phyloP scores from a whole-genome alignment of 2,797 vertebrate species.

The Carduelis carduelis region DNA sequence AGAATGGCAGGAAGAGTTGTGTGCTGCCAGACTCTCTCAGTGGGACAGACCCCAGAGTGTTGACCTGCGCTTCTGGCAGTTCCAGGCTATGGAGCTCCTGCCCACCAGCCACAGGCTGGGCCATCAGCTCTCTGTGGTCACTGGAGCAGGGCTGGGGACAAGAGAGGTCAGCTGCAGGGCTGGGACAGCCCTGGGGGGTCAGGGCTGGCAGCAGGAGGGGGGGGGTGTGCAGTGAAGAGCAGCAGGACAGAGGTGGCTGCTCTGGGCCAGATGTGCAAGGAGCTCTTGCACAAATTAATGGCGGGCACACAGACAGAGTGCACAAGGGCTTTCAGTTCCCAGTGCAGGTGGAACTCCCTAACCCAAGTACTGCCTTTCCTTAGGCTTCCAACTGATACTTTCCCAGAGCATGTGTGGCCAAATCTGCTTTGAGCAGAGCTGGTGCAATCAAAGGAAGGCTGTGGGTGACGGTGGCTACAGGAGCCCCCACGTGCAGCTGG shows the following conservation, averaged over 20 bases:
- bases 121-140: neutral
- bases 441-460: neutral
- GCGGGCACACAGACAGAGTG: too few species aligned
- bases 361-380: neutral
- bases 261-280: neutral
- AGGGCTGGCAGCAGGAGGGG: neutral
- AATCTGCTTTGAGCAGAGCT: neutral
- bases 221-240: neutral
- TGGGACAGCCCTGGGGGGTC: neutral
- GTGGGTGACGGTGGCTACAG: neutral
- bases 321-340: neutral
- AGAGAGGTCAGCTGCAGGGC: neutral
- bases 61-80: neutral
- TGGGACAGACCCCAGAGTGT: neutral
- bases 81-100: neutral
- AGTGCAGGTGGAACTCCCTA: neutral
- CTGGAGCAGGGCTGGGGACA: neutral
- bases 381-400: neutral
- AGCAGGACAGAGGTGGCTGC: neutral
- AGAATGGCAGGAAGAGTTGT: neutral
- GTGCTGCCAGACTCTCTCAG: neutral
- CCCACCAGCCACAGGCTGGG: rapidly evolving
- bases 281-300: neutral
- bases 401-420: neutral
- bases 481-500: neutral